Base-by-base conservation (phyloP, 2,113 vertebrate genomes). In the Ivindomyrus marchei region DNA sequence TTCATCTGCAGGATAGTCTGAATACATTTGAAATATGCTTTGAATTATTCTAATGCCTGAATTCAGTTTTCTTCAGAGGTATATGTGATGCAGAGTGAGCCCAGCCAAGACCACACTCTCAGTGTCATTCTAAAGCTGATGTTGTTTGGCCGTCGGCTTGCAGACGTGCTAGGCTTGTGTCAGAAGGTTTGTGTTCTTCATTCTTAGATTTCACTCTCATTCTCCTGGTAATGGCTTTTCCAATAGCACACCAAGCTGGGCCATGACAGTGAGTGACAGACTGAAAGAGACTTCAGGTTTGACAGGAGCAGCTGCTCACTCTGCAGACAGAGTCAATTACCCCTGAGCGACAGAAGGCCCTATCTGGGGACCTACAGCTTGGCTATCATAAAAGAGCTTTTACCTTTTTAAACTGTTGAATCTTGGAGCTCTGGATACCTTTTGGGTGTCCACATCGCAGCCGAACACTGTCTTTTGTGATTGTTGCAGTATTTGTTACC, bases 341-440 rank as follows among this genome's bases (percentile, higher is more conserved):
- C 93, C 92, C 93, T 90, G 92, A 91, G 92, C 96, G 95, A 95
- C 96, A 96, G 97, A 96, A 96, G 95, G 95, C 93, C 94, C 95
- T 96, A 96, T 95, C 94, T 94, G 94, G 93, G 92, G 95, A 95
- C 96, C 95, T 95, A 92, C 95, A 91, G 92, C 92, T 94, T 94
- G 93, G 94, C 92, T 94, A 96, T 96, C 96, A 96, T 95, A 36
- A 24, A 87, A 50, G 47, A 17, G 10, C 85, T 45, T 50, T 21
- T 27, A 39, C 36, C 36, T 39, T 39, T 39, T 2, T 6, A 17
- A 17, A 7, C 13, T 74, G 13, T 74, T 66, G 62, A 10, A 27
- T 27, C 11, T 39, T 15, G 31, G 70, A 80, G 74, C 36, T 77
- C 70, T 39, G 36, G 36, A 39, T 39, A 39, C n/a, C 27, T 42